Evolutionary conservation across 1,140 invertebrate species (phyloP), one percentile per base, ranked within the genome.

Genomic region (Drosophila busckii): DNA sequence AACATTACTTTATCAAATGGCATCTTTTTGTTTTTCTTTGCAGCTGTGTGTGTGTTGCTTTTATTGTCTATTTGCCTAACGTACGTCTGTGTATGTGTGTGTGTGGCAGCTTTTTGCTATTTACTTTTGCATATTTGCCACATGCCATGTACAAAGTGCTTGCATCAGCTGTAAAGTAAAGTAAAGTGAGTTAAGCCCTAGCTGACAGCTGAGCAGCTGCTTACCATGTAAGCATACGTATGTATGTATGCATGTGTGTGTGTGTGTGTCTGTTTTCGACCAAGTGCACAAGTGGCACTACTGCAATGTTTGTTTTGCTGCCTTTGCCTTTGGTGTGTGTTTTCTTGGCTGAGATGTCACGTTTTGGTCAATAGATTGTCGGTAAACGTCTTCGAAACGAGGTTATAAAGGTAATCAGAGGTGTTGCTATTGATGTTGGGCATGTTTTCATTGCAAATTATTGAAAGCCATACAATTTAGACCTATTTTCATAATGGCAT

Each of bases 91-190:
- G 35, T 48, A 55, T 61, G n/a, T 52, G 50, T 55, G 55, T 61
- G 40, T 55, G 50, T 41, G 50, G 41, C 58, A 34, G 22, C 38
- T 38, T 45, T 50, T 53, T 28, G 50, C 34, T 48, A 61, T 61
- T 61, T 61, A 28, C 50, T 61, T n/a, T 54, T 61, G 58, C 58
- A 61, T 61, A 61, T 61, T 61, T 61, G 58, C 35, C 40, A 45
- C 49, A 37, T 31, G 15, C 49, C 44, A 16, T 29, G 31, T 10
- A n/a, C 58, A 55, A 20, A 55, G 19, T 20, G 28, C 32, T n/a
- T 16, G 29, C 32, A 28, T 12, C 19, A 9, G 40, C 28, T 28
- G 20, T 25, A 35, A 29, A 25, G 22, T 29, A 17, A 17, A 35
- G 38, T 35, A 37, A 35, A 28, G 35, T 16, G 35, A 15, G 56